A percentile compares a stretch with the other conserved stretches of the same genome.
Conservation (phyloP, 2,888 invertebrate species). For the Drosophila yooni region DNA sequence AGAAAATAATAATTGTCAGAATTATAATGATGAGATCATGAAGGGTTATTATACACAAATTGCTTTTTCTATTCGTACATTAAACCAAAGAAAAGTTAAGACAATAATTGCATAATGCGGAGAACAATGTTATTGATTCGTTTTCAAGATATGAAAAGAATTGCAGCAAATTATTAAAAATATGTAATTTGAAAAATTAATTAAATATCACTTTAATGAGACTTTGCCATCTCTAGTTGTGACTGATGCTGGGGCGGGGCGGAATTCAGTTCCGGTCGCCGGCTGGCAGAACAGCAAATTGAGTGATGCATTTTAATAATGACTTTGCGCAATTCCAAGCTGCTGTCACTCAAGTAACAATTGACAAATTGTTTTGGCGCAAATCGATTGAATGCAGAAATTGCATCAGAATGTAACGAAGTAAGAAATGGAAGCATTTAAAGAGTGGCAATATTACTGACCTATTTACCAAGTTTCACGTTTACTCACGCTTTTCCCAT, state of each 20-base stretch:
- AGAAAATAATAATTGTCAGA: too few relatives aligned
- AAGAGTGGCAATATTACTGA: constrained; percentile 21
- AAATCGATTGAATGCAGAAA: constrained; percentile 12
- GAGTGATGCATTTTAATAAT: constrained; percentile 39
- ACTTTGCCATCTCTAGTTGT: background rate
- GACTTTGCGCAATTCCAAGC: constrained; percentile 20
- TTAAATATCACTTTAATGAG: background rate
- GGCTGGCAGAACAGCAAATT: constrained; percentile 25
- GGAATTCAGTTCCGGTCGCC: constrained; percentile 14
- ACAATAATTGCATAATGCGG: background rate
- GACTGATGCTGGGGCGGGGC: constrained; percentile 15
- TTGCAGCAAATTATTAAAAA: background rate
- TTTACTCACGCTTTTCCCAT: background rate
- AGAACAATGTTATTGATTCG: background rate
- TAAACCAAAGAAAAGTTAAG: background rate
- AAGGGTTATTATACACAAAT: too few relatives aligned
- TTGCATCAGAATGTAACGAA: background rate
- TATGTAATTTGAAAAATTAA: background rate
- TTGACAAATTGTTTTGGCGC: constrained; percentile 30
- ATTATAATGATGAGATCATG: too few relatives aligned
- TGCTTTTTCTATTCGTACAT: too few relatives aligned
- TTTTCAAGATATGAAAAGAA: background rate
- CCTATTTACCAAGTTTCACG: constrained; percentile 37
- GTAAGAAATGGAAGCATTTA: background rate
- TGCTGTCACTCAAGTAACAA: constrained; percentile 12